Evolutionary conservation across 2,797 vertebrate genomes (phyloP).

Genomic region (Serranus cabrilla): DNA sequence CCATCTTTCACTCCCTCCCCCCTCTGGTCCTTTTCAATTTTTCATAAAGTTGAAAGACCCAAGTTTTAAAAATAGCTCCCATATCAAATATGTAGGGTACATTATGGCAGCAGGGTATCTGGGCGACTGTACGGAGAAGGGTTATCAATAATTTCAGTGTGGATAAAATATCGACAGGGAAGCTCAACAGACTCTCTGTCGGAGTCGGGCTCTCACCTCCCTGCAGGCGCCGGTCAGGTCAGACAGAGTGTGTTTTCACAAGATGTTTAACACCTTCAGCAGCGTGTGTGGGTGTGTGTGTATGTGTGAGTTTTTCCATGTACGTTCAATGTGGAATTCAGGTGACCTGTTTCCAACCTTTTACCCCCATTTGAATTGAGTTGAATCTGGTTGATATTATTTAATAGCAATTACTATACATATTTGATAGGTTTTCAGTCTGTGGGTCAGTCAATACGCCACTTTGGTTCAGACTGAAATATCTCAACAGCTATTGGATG

Average conservation of each 20-base stretch:
- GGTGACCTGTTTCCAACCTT: neutral
- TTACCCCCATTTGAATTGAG: neutral
- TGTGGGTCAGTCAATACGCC: neutral
- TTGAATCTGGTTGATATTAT: neutral
- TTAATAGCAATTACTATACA: neutral
- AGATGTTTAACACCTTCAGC: slow-evolving; percentile 33
- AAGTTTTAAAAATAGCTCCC: slow-evolving; percentile 86
- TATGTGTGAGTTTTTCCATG: neutral
- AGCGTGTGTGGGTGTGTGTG: neutral
- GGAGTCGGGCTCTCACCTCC: slow-evolving; percentile 25
- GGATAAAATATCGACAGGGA: slow-evolving; percentile 68
- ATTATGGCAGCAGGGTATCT: slow-evolving; percentile 74
- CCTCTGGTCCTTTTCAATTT: slow-evolving; percentile 82
- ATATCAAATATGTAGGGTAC: slow-evolving; percentile 89
- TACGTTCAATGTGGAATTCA: neutral
- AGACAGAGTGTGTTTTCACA: slow-evolving; percentile 36
- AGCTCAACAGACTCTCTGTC: slow-evolving; percentile 27
- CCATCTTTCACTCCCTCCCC: slow-evolving; percentile 47
- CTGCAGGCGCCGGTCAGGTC: slow-evolving; percentile 22
- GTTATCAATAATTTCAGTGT: slow-evolving; percentile 80
- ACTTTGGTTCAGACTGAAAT: neutral
- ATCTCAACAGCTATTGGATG: neutral
- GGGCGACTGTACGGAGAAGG: slow-evolving; percentile 52
- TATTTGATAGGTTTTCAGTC: neutral
- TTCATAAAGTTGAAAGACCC: slow-evolving; percentile 86